Evolutionary conservation across 1,140 invertebrate genomes (phyloP).

Genomic region (Cepaea nemoralis): DNA sequence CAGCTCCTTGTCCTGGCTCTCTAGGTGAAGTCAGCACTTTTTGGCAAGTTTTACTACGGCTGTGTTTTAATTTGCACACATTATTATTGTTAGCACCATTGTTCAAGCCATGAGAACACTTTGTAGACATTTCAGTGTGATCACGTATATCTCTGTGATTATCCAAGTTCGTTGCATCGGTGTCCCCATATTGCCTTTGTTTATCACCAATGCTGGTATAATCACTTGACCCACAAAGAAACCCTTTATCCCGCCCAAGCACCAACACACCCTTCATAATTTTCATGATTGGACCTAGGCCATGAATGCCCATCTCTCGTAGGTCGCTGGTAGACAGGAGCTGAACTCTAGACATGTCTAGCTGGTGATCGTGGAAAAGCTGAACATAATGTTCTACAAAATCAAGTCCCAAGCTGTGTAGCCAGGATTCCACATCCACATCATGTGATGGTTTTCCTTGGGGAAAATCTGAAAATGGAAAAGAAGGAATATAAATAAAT

Average conservation of each 20-base stretch:
- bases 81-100: background rate
- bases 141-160: background rate
- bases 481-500: background rate
- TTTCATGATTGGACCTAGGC: constrained; percentile 63
- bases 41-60: too few relatives aligned
- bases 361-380: constrained; percentile 63
- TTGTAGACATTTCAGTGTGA: background rate
- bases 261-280: constrained; percentile 59
- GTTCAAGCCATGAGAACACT: background rate
- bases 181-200: too few relatives aligned
- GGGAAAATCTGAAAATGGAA: background rate
- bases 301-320: constrained; percentile 62
- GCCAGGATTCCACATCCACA: constrained; percentile 59
- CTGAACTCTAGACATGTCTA: constrained; percentile 59
- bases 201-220: too few relatives aligned
- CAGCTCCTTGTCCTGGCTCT: too few relatives aligned
- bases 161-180: too few relatives aligned
- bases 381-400: constrained; percentile 57
- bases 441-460: constrained; percentile 45
- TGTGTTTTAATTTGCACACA: too few relatives aligned
- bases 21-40: too few relatives aligned
- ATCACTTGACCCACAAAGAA: too few relatives aligned
- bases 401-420: constrained; percentile 53
- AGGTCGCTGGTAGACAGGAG: constrained; percentile 56
- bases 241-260: constrained; percentile 43